Conservation (phyloP, 1,140 invertebrate genomes). For the Eupristina koningsbergeri region DNA sequence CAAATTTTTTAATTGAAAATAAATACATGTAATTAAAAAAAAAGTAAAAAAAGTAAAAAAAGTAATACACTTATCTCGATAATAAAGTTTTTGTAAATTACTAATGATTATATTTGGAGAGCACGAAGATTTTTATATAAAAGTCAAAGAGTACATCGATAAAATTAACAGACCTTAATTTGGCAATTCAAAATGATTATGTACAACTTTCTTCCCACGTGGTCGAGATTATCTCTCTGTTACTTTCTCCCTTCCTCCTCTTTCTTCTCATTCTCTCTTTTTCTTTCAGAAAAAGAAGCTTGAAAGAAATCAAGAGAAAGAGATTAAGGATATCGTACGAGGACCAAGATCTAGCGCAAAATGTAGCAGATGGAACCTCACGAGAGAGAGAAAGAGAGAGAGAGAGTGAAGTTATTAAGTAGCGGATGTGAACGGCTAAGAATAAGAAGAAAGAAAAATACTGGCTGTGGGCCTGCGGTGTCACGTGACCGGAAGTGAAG, state of each 20-base stretch:
- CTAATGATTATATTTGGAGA: too few relatives aligned
- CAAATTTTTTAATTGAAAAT: too few relatives aligned
- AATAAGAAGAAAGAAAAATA: conserved; percentile 74
- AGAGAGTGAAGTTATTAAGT: conserved; percentile 68
- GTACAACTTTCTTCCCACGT: not conserved
- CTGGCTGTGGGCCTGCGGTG: conserved; percentile 66
- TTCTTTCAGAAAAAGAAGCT: not conserved
- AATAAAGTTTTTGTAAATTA: too few relatives aligned
- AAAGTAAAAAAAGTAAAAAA: too few relatives aligned
- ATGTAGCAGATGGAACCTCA: conserved; percentile 18
- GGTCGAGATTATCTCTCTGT: not conserved
- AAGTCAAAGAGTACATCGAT: not conserved
- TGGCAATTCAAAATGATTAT: not conserved
- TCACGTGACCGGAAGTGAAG: conserved; percentile 73
- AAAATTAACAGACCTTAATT: not conserved
- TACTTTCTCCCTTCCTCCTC: conserved; percentile 9
- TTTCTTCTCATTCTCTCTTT: too few relatives aligned
- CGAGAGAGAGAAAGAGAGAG: conserved; percentile 22
- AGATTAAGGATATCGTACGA: conserved; percentile 18
- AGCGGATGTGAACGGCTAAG: conserved; percentile 70
- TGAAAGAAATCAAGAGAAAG: conserved; percentile 5
- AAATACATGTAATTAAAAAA: too few relatives aligned
- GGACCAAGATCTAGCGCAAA: not conserved
- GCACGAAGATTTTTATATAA: not conserved
- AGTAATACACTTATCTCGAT: too few relatives aligned